Conservation (phyloP, 1,140 invertebrate species). For the Hyphantria cunea region DNA sequence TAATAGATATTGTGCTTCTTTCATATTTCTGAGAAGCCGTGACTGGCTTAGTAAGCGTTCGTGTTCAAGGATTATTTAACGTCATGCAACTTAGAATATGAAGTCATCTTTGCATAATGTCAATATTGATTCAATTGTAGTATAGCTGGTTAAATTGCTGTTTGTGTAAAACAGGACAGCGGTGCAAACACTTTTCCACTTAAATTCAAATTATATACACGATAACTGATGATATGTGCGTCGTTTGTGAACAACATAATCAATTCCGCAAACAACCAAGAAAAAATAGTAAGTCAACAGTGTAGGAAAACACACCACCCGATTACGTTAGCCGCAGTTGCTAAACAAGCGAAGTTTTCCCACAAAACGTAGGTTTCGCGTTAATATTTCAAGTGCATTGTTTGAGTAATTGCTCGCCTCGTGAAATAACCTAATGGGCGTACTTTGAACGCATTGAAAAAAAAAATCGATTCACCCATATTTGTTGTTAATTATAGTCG, state of each 20-base stretch:
- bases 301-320: slow-evolving; percentile 61
- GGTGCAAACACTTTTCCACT: slow-evolving; percentile 40
- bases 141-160: slow-evolving; percentile 4
- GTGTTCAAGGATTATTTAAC: slow-evolving; percentile 34
- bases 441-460: slow-evolving; percentile 51
- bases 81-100: slow-evolving; percentile 40
- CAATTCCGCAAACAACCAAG: slow-evolving; percentile 69
- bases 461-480: slow-evolving; percentile 78
- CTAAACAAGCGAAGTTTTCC: slow-evolving; percentile 73
- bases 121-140: slow-evolving; percentile 16
- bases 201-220: slow-evolving; percentile 61
- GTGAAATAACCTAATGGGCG: slow-evolving; percentile 65
- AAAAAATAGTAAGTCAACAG: slow-evolving; percentile 50
- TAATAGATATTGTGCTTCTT: slow-evolving; percentile 33
- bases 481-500: slow-evolving; percentile 80
- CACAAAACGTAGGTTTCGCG: slow-evolving; percentile 64
- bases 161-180: slow-evolving; percentile 37
- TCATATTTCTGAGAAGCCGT: slow-evolving; percentile 41
- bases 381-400: slow-evolving; percentile 72
- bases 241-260: slow-evolving; percentile 69
- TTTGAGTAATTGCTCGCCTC: slow-evolving; percentile 67
- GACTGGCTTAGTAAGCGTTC: slow-evolving; percentile 35
- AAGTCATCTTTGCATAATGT: slow-evolving; percentile 30
- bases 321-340: slow-evolving; percentile 63
- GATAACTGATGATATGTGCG: slow-evolving; percentile 56